Evolutionary conservation across 2,888 invertebrate genomes (phyloP).

Genomic region (Stenolophus ochropezus): DNA sequence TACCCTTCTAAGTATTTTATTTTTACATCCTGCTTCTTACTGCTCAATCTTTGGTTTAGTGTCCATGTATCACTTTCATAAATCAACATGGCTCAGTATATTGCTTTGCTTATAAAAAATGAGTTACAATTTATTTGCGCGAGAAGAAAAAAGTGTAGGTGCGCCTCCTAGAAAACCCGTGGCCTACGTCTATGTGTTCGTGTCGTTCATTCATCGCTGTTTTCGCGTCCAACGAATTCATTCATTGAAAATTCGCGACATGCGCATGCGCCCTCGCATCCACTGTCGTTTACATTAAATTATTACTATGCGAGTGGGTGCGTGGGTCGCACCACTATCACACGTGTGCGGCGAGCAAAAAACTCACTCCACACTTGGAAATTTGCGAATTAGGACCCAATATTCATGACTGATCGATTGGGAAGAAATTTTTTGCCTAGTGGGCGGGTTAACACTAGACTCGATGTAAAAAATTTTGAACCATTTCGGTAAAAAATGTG

Average conservation of each 20-base stretch:
- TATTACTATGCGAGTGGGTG: conserved; percentile 54
- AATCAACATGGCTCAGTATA: no score
- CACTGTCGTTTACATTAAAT: conserved; percentile 49
- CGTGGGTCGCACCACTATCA: conserved; percentile 50
- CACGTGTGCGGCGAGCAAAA: conserved; percentile 39
- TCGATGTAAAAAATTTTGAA: neutral
- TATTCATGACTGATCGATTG: conserved; percentile 26
- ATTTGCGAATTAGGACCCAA: conserved; percentile 3
- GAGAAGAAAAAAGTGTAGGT: neutral
- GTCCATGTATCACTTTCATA: no score
- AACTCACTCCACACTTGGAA: neutral
- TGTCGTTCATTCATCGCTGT: conserved; percentile 42
- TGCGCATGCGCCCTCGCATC: conserved; percentile 18
- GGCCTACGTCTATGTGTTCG: conserved; percentile 20
- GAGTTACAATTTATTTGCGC: no score
- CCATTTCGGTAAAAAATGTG: conserved; percentile 21
- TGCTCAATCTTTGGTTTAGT: no score
- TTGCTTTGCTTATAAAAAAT: no score
- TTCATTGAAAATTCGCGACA: conserved; percentile 52
- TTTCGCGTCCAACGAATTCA: conserved; percentile 51
- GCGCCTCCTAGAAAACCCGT: neutral
- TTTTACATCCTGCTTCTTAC: no score
- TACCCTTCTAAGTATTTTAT: no score
- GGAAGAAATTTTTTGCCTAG: conserved; percentile 11
- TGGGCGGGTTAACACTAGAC: neutral